These are phyloP conservation scores for Odontothrips loti DNA, from an alignment of 2,888 invertebrate genomes.

Conservation along the genomic window DNA sequence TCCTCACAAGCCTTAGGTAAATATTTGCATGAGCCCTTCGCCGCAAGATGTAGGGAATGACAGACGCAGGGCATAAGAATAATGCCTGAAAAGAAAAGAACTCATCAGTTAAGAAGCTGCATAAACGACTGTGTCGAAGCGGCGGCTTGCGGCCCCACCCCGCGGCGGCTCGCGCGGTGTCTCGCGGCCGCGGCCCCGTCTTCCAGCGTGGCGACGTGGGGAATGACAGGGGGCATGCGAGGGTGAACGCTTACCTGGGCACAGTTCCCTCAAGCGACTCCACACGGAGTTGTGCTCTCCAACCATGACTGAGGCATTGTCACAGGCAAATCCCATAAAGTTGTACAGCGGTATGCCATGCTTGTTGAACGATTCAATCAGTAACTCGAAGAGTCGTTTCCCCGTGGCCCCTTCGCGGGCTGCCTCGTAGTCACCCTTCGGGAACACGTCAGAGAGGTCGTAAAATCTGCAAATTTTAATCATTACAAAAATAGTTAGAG, in stretches of 20 bases:
- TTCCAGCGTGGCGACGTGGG: background rate
- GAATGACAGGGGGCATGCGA: background rate
- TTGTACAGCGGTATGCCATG: background rate
- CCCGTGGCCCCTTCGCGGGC: background rate
- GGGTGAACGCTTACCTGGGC: no score
- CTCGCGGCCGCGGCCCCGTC: no score
- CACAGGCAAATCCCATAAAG: background rate
- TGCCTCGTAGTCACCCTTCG: background rate
- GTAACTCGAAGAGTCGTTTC: background rate
- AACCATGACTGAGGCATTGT: background rate
- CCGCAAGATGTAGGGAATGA: background rate
- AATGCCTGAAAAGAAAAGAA: background rate
- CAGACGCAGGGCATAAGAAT: background rate
- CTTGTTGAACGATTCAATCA: background rate
- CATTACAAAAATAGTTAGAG: no score
- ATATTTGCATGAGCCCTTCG: background rate
- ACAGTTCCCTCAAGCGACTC: no score
- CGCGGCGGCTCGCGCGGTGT: no score
- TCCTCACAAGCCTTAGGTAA: background rate
- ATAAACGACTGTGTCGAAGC: constrained; percentile 35
- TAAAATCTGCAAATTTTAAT: no score
- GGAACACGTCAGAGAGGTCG: background rate
- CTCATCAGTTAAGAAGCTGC: constrained; percentile 38
- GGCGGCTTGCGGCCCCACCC: constrained; percentile 36
- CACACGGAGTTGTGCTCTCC: background rate